phyloP scores from a whole-genome alignment of 2,888 invertebrate species.

The Pteria penguin region DNA sequence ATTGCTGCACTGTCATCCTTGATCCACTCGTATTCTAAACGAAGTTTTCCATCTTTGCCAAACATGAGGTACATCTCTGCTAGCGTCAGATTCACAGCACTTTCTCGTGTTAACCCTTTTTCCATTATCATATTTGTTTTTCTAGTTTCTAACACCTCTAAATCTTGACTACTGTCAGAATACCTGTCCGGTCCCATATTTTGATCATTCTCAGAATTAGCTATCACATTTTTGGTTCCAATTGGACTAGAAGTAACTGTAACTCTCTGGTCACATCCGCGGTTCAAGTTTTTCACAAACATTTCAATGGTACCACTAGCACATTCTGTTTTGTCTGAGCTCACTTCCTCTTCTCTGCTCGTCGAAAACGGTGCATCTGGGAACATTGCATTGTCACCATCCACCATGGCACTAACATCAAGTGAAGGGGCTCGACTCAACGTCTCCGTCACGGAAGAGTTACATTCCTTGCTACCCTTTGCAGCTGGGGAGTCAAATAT shows the following conservation, averaged over 20 bases:
- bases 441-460: background rate
- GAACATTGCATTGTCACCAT: conserved; percentile 74
- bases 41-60: conserved; percentile 78
- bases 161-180: conserved; percentile 9
- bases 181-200: conserved; percentile 3
- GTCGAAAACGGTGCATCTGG: conserved; percentile 59
- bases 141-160: conserved; percentile 24
- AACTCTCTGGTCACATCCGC: conserved; percentile 12
- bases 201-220: background rate
- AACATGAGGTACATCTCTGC: conserved; percentile 93
- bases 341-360: conserved; percentile 7
- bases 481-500: conserved; percentile 30
- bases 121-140: conserved; percentile 45
- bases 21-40: conserved; percentile 81
- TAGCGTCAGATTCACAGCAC: conserved; percentile 86
- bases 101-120: conserved; percentile 47
- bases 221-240: conserved; percentile 1
- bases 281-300: background rate
- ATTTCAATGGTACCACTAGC: background rate
- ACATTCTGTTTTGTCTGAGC: background rate
- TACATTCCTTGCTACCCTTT: conserved; percentile 5
- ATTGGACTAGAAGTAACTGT: background rate
- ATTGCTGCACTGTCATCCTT: conserved; percentile 48
- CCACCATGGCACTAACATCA: conserved; percentile 56
- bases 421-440: background rate